Percentiles rank a stretch among this genome's conserved stretches.
phyloP scores from a whole-genome alignment of 2,797 vertebrate species.

The Serranus cabrilla region DNA sequence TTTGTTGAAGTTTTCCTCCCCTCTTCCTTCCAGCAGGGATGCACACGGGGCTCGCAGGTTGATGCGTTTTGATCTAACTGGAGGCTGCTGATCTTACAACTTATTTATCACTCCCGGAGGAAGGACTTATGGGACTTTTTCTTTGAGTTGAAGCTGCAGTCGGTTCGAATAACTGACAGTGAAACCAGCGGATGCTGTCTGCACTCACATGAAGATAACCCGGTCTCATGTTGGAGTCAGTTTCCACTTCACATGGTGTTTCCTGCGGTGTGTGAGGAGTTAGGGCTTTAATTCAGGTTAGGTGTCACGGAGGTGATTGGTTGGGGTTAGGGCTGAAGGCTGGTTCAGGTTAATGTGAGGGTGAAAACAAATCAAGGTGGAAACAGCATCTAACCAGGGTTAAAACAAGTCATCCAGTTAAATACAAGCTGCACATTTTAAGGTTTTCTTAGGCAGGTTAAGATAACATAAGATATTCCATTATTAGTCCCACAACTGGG shows the following conservation, averaged over 20 bases:
- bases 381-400: neutral
- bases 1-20: neutral
- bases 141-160: slow-evolving; percentile 48
- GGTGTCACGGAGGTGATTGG: slow-evolving; percentile 8
- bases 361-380: neutral
- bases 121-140: slow-evolving; percentile 36
- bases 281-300: neutral
- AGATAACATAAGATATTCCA: neutral
- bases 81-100: slow-evolving; percentile 63
- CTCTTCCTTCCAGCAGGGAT: slow-evolving; percentile 20
- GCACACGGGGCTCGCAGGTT: slow-evolving; percentile 37
- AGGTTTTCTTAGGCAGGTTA: neutral
- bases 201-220: slow-evolving; percentile 30
- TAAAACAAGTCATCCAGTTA: neutral
- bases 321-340: neutral
- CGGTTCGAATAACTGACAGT: slow-evolving; percentile 43
- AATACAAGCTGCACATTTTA: neutral
- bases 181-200: slow-evolving; percentile 26
- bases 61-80: slow-evolving; percentile 57
- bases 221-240: slow-evolving; percentile 23
- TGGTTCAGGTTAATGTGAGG: neutral
- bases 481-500: too few species aligned
- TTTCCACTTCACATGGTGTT: slow-evolving; percentile 22
- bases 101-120: slow-evolving; percentile 56
- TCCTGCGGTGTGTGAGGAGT: neutral